Evolutionary conservation across 2,113 vertebrate species (phyloP), one percentile per base, ranked within the genome.

Genomic region (Hiodon alosoides): DNA sequence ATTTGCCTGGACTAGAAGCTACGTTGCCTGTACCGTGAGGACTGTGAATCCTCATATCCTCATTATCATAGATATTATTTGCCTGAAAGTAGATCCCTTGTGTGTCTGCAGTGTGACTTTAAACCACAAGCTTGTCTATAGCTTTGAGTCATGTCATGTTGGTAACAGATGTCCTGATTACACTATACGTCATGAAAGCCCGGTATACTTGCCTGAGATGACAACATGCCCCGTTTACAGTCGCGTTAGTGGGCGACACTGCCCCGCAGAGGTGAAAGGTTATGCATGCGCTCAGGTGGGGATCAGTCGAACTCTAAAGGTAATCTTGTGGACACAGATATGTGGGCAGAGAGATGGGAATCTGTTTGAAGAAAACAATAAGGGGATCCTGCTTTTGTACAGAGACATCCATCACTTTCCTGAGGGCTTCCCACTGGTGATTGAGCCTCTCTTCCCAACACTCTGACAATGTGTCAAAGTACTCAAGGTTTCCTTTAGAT

Each of bases 141-240:
- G 92, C 70, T 93, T 94, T 0, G 92, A 94, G 78, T 94, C 92
- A 1, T 93, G 93, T 70, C 95, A 98, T 0, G 97, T 88, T 99
- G 67, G 97, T 98, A 84, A 99, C 96, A 4, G 97, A 98, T 52
- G 97, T 94, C 79, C 92, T 99, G 86, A 99, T 99, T 84, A 99
- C 96, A 0, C 78, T 99, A 76, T 97, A 98, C 85, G 96, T 99
- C 80, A 96, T 98, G 91, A 97, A 98, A 97, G 88, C 96, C 97
- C 69, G 94, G 95, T 97, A 82, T 98, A 98, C 85, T 98, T 98
- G 69, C 94, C 97, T 72, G 97, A 96, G 87, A 98, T 98, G 97
- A 98, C 97, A 75, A 98, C 95, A 3, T 98, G 98, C 82, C 95
- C 96, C 74, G 98, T 98, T 86, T 98, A 98, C 16, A 95, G 98